Conservation (phyloP, 2,888 invertebrate genomes). For the Pecten maximus region DNA sequence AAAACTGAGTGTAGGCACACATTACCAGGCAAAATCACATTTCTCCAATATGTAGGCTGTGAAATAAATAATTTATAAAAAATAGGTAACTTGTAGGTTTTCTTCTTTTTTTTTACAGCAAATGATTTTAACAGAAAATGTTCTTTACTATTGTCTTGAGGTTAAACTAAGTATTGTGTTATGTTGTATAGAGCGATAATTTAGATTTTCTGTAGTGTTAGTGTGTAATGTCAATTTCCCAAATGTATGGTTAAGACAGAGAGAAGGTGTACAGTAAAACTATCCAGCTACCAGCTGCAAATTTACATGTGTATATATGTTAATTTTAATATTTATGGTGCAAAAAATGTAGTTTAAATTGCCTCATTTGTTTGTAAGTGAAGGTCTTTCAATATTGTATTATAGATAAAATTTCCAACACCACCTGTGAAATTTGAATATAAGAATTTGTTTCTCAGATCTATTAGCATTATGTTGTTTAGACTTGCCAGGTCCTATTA, state of each 20-base stretch:
- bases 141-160: background rate
- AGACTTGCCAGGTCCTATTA: background rate
- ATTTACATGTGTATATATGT: background rate
- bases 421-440: slow-evolving; percentile 26
- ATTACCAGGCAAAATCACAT: background rate
- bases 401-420: background rate
- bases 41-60: background rate
- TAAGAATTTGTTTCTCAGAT: background rate
- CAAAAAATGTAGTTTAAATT: slow-evolving; percentile 11
- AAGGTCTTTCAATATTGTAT: background rate
- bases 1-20: slow-evolving; percentile 14
- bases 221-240: background rate
- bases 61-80: background rate
- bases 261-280: background rate
- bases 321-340: background rate
- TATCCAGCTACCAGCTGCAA: background rate
- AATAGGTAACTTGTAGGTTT: background rate
- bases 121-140: background rate
- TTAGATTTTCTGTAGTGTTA: background rate
- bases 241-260: background rate
- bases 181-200: background rate
- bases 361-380: background rate
- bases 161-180: background rate
- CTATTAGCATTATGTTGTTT: background rate
- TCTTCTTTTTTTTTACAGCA: background rate